phyloP scores from a whole-genome alignment of 2,113 vertebrate genomes.

The Agelaius phoeniceus region DNA sequence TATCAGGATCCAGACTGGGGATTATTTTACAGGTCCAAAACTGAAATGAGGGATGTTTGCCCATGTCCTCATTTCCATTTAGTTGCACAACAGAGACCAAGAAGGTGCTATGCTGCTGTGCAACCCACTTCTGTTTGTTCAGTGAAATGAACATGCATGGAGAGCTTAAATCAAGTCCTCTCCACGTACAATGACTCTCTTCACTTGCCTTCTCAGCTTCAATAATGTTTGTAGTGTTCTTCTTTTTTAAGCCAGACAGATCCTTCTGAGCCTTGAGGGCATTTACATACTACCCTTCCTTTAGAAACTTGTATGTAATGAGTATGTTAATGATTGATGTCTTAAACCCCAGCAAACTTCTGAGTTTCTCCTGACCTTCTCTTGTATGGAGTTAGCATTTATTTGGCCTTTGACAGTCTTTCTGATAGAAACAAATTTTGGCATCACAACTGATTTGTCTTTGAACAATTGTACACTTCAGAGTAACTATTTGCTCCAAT shows the following conservation, averaged over 20 bases:
- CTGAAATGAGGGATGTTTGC: neutral
- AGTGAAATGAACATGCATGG: constrained; percentile 27
- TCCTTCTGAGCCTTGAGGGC: constrained; percentile 44
- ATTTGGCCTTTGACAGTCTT: neutral
- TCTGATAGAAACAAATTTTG: neutral
- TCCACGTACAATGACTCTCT: constrained; percentile 37
- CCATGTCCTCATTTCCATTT: neutral
- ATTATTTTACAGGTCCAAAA: neutral
- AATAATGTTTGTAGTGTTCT: constrained; percentile 65
- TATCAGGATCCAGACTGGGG: neutral
- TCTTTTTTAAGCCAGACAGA: constrained; percentile 51
- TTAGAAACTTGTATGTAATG: constrained; percentile 29
- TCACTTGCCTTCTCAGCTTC: constrained; percentile 49
- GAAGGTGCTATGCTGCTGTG: neutral
- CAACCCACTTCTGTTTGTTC: neutral
- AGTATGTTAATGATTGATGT: neutral
- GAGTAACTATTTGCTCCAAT: neutral
- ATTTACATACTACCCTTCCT: constrained; percentile 55
- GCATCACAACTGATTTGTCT: neutral
- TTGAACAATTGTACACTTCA: neutral
- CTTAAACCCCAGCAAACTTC: neutral
- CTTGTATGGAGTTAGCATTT: neutral
- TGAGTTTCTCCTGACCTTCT: constrained; percentile 1
- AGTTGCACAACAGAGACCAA: neutral
- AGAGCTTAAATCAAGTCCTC: constrained; percentile 50